Evolutionary conservation across 1,140 invertebrate species (phyloP), one percentile per base, ranked within the genome.

Genomic region (Ericerus pela): DNA sequence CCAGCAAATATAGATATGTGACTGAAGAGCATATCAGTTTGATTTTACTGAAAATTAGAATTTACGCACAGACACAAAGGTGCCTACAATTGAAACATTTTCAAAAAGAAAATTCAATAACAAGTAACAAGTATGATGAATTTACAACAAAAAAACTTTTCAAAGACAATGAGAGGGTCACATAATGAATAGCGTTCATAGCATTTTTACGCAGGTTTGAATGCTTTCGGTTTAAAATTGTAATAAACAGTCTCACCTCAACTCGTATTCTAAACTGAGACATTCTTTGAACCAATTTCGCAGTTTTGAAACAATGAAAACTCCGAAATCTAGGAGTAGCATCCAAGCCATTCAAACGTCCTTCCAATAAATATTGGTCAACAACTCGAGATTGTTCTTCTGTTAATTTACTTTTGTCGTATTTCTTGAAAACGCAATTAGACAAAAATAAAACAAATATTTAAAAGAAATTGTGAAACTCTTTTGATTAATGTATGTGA

Each of bases 351-450:
- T 87, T 88, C 5, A 91, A 70, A 64, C 76, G 79, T 22, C 81
- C 85, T 73, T 94, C 89, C 2, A 88, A 65, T 41, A 83, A 62
- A 70, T 82, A 89, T 69, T 89, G 90, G 37, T 79, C 71, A 16
- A 91, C 66, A 27, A 93, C 64, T 60, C 83, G 74, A 51, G 74
- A 73, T 68, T 89, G 77, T 67, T 81, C 78, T 59, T 81, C 77
- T 18, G 73, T 77, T 8, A 83, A 67, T 56, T 77, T 71, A 29
- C 75, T 70, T 8, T 76, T 62, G 70, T 75, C 75, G 67, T 70
- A 72, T 70, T 59, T 56, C 64, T 67, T n/a, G n/a, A n/a, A n/a
- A n/a, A n/a, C n/a, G n/a, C n/a, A n/a, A n/a, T n/a, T n/a, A n/a
- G n/a, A 47, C 18, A 64, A 54, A 61, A 58, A 53, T 16, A 57